Percentiles rank a stretch among this genome's conserved stretches.
phyloP scores from a whole-genome alignment of 2,113 vertebrate genomes.

The Petrocephalus microphthalmus region DNA sequence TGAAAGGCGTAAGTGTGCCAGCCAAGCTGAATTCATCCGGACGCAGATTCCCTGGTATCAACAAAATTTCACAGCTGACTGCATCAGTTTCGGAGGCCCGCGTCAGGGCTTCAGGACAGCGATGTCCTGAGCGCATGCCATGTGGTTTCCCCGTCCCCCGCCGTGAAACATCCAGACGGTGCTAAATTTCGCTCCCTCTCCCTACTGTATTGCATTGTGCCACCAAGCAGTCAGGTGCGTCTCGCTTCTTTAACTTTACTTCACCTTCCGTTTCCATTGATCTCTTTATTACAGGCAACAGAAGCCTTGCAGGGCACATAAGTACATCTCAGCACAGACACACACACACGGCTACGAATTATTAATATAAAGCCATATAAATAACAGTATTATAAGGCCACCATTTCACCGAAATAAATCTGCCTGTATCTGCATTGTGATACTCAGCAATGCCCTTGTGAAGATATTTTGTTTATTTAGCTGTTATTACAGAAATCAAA shows the following conservation, averaged over 20 bases:
- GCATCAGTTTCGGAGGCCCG: neutral
- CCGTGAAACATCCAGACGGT: neutral
- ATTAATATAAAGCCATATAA: neutral
- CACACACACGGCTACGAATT: neutral
- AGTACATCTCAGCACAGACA: neutral
- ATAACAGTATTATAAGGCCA: neutral
- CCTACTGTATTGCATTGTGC: neutral
- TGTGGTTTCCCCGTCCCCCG: neutral
- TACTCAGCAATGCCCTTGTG: neutral
- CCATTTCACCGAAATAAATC: neutral
- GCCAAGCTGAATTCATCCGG: neutral
- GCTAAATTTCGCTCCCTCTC: neutral
- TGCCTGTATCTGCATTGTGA: neutral
- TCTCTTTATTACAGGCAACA: neutral
- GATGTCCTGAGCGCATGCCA: neutral
- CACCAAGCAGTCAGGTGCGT: neutral
- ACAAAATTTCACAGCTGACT: constrained; percentile 13
- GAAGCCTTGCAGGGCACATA: neutral
- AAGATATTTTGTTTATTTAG: neutral
- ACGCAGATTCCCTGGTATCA: neutral
- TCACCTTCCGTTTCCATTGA: neutral
- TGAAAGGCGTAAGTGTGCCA: neutral
- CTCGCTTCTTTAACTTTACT: neutral
- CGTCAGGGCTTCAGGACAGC: neutral
- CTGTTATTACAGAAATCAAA: neutral